phyloP scores from a whole-genome alignment of 2,113 vertebrate species.

The Leiothrix lutea region DNA sequence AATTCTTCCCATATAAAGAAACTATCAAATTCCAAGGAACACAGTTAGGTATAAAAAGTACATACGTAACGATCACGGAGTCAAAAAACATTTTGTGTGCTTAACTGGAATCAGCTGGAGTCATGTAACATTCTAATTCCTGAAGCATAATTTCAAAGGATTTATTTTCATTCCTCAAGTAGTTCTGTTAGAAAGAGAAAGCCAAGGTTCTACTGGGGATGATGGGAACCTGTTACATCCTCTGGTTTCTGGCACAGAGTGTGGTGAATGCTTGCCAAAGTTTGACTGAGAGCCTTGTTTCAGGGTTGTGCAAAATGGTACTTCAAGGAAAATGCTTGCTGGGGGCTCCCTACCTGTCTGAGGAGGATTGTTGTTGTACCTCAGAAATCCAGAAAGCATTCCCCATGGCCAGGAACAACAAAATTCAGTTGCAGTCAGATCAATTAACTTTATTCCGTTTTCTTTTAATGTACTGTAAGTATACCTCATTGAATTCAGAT shows the following conservation, averaged over 20 bases:
- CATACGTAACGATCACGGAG: background rate
- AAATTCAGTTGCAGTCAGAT: background rate
- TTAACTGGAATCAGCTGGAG: constrained; percentile 30
- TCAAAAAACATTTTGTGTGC: background rate
- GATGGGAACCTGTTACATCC: background rate
- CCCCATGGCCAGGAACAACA: background rate
- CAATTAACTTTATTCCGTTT: background rate
- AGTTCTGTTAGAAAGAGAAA: background rate
- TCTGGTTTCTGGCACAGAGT: accelerated
- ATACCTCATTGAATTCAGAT: background rate
- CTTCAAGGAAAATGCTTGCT: background rate
- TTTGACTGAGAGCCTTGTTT: background rate
- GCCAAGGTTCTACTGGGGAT: accelerated
- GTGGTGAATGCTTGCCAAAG: background rate
- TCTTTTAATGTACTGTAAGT: background rate
- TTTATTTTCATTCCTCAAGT: background rate
- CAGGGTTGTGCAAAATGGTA: background rate
- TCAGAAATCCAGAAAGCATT: background rate
- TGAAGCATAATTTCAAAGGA: background rate
- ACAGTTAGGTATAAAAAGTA: background rate
- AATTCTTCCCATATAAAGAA: constrained; percentile 63
- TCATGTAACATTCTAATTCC: constrained; percentile 3
- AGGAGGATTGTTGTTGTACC: background rate
- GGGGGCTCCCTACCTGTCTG: background rate
- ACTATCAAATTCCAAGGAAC: constrained; percentile 54